Percentiles rank a stretch among this genome's conserved stretches.
phyloP scores from a whole-genome alignment of 2,113 vertebrate genomes.

The Cyanocitta stelleri region DNA sequence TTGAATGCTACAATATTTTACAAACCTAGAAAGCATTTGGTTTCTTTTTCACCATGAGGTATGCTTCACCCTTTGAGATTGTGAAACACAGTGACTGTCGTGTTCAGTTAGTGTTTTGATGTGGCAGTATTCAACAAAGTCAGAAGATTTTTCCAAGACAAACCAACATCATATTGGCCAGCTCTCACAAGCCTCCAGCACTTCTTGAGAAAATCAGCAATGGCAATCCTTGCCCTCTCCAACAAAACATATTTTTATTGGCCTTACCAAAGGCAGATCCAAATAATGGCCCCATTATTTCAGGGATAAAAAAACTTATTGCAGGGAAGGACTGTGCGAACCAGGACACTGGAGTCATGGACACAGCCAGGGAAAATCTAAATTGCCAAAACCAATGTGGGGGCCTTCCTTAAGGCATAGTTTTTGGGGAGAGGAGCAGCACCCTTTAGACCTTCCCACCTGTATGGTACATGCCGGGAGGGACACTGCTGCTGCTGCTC shows the following conservation, averaged over 20 bases:
- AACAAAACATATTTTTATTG: background rate
- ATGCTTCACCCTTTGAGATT: background rate
- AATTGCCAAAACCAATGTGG: background rate
- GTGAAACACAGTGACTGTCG: background rate
- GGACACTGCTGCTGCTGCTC: background rate
- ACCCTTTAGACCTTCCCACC: background rate
- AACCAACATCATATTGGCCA: background rate
- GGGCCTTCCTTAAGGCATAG: background rate
- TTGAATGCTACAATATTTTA: background rate
- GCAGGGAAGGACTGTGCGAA: background rate
- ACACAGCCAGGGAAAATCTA: background rate
- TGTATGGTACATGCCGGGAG: rapidly evolving
- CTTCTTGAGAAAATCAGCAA: background rate
- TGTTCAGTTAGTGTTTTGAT: background rate
- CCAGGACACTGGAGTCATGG: background rate
- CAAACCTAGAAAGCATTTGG: background rate
- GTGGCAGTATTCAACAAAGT: background rate
- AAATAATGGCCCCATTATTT: background rate
- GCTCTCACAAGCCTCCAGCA: background rate
- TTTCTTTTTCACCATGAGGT: background rate
- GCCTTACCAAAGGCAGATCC: background rate
- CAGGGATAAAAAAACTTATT: background rate
- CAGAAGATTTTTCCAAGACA: background rate
- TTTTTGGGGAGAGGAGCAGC: background rate
- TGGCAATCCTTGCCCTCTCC: rapidly evolving